phyloP scores from a whole-genome alignment of 2,888 invertebrate genomes.

The Drosophila putrida region DNA sequence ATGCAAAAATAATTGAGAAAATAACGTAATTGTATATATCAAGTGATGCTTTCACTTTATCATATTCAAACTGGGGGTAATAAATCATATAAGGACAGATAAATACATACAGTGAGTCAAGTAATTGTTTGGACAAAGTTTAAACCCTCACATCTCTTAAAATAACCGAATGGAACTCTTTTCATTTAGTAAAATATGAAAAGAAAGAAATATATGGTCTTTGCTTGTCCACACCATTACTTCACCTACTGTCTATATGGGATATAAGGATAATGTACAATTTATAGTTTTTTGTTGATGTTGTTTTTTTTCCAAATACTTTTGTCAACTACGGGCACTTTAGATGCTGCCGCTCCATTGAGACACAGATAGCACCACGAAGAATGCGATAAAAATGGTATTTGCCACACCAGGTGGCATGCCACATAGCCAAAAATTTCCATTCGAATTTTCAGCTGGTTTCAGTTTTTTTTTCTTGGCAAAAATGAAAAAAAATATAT shows the following conservation, averaged over 20 bases:
- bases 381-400: constrained; percentile 45
- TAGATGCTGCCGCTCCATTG: constrained; percentile 76
- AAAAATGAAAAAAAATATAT: constrained; percentile 1
- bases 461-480: background rate
- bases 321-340: constrained; percentile 67
- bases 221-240: background rate
- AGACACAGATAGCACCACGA: constrained; percentile 80
- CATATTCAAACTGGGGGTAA: background rate
- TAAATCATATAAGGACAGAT: constrained; percentile 1
- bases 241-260: background rate
- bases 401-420: constrained; percentile 8
- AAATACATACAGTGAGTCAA: background rate
- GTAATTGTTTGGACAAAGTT: no score
- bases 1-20: constrained; percentile 16
- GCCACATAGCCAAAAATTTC: background rate
- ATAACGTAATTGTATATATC: constrained; percentile 1
- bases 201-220: no score
- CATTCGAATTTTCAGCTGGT: no score
- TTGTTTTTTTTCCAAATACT: constrained; percentile 20
- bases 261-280: constrained; percentile 4
- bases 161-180: no score
- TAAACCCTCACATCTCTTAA: no score
- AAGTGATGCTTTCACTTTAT: background rate
- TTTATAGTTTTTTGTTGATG: constrained; percentile 2
- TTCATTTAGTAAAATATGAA: no score